A percentile compares a stretch with the other conserved stretches of the same genome.
Conservation (phyloP, 2,888 invertebrate genomes). For the Luperina nickerlii region DNA sequence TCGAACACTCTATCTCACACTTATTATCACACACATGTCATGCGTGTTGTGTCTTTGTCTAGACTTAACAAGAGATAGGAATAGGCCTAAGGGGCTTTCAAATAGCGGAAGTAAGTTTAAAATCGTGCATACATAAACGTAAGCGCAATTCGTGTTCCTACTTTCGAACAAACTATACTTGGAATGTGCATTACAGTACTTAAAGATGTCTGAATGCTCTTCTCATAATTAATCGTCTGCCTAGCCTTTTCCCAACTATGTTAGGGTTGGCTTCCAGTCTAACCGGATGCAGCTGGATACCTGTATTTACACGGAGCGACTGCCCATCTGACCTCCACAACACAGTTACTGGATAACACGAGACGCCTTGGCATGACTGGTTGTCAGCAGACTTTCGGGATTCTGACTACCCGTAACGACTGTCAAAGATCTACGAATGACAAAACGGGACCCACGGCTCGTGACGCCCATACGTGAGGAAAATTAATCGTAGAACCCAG, state of each 20-base stretch:
- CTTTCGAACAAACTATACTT: background rate
- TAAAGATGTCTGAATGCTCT: background rate
- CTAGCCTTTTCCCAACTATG: background rate
- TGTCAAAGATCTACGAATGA: background rate
- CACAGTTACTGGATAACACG: background rate
- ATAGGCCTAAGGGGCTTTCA: background rate
- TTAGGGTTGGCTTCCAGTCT: background rate
- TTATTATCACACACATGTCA: background rate
- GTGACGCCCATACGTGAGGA: no score
- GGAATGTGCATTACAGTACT: background rate
- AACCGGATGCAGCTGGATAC: background rate
- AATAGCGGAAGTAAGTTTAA: background rate
- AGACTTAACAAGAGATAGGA: background rate
- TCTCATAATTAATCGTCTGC: background rate
- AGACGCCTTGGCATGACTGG: background rate
- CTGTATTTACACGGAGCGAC: background rate
- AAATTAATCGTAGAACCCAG: no score
- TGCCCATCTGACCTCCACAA: background rate
- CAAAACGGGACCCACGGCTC: background rate
- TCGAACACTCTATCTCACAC: background rate
- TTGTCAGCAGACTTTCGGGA: no score
- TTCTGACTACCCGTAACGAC: background rate
- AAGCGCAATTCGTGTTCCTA: background rate
- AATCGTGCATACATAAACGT: background rate
- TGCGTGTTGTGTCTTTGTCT: background rate